Base-by-base conservation (phyloP, 2,888 invertebrate genomes). In the Operophtera brumata region DNA sequence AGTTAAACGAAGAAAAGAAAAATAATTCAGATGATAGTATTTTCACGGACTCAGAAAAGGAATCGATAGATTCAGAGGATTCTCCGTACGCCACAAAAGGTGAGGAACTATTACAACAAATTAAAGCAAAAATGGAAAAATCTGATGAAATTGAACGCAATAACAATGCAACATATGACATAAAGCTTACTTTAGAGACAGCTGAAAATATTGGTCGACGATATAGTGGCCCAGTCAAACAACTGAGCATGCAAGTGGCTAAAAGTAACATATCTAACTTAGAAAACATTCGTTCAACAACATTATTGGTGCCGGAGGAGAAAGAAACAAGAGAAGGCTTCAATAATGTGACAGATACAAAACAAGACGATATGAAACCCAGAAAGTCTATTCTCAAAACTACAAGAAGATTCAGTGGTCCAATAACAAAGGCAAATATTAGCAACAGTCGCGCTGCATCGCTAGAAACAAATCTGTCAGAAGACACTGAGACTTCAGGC, bases 401-500 rank as follows among this genome's bases (percentile, higher is more conserved):
- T 43, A 49, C 73, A 6, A 74, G 77, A 60, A 75, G 72, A 47
- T 60, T 71, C 12, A 86, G 82, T 68, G 77, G 71, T 10, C 69
- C 77, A 26, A 62, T 62, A 9, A 77, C 62, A 4, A 74, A 67
- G 60, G 26, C 53, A 20, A 40, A 44, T 13, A 49, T 9, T 26
- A 40, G 43, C 8, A 55, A 52, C 6, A 43, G 39, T 44, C 57
- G 53, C n/a, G 36, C 47, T 12, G 55, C 57, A 62, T 56, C 47
- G 43, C 26, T 58, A 40, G 61, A 62, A 41, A 58, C 47, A 1
- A 62, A 58, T 48, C 44, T 57, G 6, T 59, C 61, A 3, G 90
- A 87, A 50, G 90, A 89, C 54, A 87, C 90, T 11, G 90, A 90
- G 67, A 90, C 88, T 32, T 92, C 92, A 1, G 92, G 92, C 0